A percentile compares a stretch with the other conserved stretches of the same genome.
These are phyloP conservation scores for Pogonocherus hispidulus DNA, from an alignment of 2,888 invertebrate species.

Conservation along the genomic window DNA sequence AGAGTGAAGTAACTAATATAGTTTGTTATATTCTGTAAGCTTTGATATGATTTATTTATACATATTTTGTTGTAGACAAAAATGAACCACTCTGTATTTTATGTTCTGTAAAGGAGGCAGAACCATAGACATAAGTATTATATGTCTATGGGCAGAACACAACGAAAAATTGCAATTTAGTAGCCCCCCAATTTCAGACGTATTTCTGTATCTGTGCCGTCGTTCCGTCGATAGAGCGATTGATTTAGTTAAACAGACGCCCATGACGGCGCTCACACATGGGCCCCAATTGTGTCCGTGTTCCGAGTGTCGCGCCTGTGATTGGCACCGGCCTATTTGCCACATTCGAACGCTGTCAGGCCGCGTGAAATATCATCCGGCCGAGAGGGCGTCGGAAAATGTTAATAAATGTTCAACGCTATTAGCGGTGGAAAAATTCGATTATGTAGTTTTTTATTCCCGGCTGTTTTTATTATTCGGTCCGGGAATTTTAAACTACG, in stretches of 20 bases:
- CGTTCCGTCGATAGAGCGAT: conserved; percentile 37
- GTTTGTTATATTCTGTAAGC: too few relatives aligned
- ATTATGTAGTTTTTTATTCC: conserved; percentile 19
- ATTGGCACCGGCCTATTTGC: conserved; percentile 28
- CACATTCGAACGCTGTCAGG: conserved; percentile 21
- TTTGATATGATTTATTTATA: too few relatives aligned
- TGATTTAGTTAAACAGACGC: conserved; percentile 34
- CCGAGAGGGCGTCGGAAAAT: conserved; percentile 23
- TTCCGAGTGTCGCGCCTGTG: conserved; percentile 18
- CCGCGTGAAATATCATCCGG: conserved; percentile 27
- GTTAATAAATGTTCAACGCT: conserved; percentile 35
- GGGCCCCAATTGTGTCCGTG: conserved; percentile 31
- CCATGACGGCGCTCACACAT: conserved; percentile 31
- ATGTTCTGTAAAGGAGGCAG: too few relatives aligned
- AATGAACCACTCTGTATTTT: too few relatives aligned
- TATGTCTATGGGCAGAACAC: too few relatives aligned
- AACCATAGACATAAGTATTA: too few relatives aligned
- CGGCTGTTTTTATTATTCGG: background rate
- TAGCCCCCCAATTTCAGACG: conserved; percentile 3
- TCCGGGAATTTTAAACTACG: conserved; percentile 14
- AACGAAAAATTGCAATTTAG: too few relatives aligned
- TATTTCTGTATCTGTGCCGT: conserved; percentile 4
- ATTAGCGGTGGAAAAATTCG: conserved; percentile 28
- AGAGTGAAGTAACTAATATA: too few relatives aligned
- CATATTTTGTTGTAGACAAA: too few relatives aligned